Evolutionary conservation across 2,113 vertebrate species (phyloP).

Genomic region (Chloropsis cyanopogon): DNA sequence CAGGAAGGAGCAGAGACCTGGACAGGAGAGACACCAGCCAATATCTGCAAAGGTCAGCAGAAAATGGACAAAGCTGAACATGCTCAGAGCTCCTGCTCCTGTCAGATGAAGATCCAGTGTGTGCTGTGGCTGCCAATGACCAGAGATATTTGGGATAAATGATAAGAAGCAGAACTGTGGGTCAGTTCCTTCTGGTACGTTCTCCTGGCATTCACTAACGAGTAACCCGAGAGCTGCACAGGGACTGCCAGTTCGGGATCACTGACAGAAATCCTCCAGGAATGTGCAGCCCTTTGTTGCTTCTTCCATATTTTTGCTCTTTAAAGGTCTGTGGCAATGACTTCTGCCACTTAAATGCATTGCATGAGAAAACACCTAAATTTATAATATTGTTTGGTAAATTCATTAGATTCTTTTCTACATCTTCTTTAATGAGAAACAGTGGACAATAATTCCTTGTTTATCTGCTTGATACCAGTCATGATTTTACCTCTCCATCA

Average conservation of each 20-base stretch:
- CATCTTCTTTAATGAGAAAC: background rate
- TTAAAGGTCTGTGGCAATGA: background rate
- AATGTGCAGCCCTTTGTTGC: background rate
- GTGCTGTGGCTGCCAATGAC: background rate
- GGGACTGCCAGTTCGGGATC: rapidly evolving
- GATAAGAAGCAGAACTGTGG: background rate
- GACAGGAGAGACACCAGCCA: background rate
- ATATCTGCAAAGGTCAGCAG: background rate
- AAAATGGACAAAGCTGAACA: background rate
- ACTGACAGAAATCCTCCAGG: background rate
- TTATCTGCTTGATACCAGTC: background rate
- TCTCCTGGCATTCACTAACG: background rate
- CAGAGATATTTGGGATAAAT: background rate
- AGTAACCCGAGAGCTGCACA: background rate
- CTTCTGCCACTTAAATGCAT: background rate
- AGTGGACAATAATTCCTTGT: background rate
- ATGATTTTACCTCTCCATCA: background rate
- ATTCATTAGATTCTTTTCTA: background rate
- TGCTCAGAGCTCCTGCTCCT: background rate
- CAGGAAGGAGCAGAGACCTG: background rate
- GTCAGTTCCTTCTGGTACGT: background rate
- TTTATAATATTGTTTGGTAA: background rate
- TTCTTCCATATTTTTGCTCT: background rate
- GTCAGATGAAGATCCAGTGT: background rate
- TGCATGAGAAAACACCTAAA: background rate